Conservation (phyloP, 1,140 invertebrate species). For the Watersipora subatra region DNA sequence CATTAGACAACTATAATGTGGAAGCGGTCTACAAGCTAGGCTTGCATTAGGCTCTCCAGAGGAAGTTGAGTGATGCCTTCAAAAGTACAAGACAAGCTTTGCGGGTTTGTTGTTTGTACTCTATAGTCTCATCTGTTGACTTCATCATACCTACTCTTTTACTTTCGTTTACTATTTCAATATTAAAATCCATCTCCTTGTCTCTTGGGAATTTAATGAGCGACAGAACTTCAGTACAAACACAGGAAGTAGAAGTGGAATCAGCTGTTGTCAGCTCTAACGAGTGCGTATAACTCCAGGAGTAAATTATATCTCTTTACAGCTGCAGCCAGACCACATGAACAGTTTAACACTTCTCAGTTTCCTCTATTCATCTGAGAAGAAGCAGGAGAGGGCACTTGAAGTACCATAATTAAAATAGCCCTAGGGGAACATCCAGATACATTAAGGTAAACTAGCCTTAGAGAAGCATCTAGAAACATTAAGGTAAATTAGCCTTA, state of each 20-base stretch:
- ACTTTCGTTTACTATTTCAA: neutral
- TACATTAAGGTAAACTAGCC: conserved; percentile 56
- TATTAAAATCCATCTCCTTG: neutral
- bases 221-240: neutral
- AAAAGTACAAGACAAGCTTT: neutral
- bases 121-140: neutral
- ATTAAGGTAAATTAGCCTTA: too few relatives aligned
- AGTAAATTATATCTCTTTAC: conserved; percentile 48
- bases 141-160: neutral
- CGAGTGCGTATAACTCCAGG: neutral
- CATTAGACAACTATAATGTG: conserved; percentile 26
- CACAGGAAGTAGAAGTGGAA: neutral
- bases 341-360: conserved; percentile 72
- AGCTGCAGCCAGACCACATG: conserved; percentile 49
- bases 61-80: neutral
- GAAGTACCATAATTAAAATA: conserved; percentile 55
- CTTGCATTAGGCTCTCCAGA: neutral
- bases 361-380: conserved; percentile 66
- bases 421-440: conserved; percentile 76
- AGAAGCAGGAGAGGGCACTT: conserved; percentile 67
- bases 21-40: neutral
- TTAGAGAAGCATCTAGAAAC: too few relatives aligned
- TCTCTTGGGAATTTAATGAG: neutral
- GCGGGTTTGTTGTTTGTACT: neutral
- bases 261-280: neutral